phyloP scores from a whole-genome alignment of 2,888 invertebrate species.

The Trissoscelio sp. region DNA sequence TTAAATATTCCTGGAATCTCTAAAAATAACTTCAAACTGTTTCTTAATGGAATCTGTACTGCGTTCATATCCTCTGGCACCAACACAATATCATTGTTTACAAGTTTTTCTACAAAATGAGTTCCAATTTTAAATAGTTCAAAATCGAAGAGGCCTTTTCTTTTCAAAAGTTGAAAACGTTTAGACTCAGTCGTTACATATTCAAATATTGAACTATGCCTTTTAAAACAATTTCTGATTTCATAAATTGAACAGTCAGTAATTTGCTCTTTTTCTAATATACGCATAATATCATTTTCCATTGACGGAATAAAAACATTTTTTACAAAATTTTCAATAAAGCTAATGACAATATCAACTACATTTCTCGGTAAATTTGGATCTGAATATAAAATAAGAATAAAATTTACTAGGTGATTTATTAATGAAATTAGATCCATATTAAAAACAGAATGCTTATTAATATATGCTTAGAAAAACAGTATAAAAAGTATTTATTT shows the following conservation, averaged over 20 bases:
- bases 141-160: conserved; percentile 38
- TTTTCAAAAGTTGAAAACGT: conserved; percentile 45
- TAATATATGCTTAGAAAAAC: background rate
- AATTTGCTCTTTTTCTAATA: conserved; percentile 37
- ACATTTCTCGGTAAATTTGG: conserved; percentile 38
- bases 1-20: too few species aligned
- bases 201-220: conserved; percentile 37
- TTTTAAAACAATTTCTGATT: conserved; percentile 41
- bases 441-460: conserved; percentile 9
- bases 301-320: conserved; percentile 36
- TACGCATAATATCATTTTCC: conserved; percentile 35
- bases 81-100: conserved; percentile 17
- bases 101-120: conserved; percentile 9
- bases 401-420: conserved; percentile 48
- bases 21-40: conserved; percentile 45
- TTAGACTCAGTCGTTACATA: conserved; percentile 42
- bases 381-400: conserved; percentile 53
- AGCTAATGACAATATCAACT: conserved; percentile 37
- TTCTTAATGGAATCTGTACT: conserved; percentile 34
- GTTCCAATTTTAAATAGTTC: conserved; percentile 36
- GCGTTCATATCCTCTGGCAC: conserved; percentile 18
- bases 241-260: too few species aligned
- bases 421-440: conserved; percentile 28
- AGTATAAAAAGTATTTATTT: background rate
- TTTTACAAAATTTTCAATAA: conserved; percentile 34